Conservation (phyloP, 2,888 invertebrate species). For the Standfussiana lucernea region DNA sequence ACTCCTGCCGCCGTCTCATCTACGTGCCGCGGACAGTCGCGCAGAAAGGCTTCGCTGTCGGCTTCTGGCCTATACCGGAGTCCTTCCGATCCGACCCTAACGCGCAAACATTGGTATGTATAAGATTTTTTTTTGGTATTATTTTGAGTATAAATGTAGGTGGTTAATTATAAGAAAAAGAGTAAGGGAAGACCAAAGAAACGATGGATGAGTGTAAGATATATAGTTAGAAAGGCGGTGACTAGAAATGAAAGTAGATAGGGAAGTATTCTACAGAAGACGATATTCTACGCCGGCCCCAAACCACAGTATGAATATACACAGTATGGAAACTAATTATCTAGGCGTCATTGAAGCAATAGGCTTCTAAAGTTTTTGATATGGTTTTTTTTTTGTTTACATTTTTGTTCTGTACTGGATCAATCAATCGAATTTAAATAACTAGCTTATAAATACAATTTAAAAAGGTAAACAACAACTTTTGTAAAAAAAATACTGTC, state of each 20-base stretch:
- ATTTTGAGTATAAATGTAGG: background rate
- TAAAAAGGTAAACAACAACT: no score
- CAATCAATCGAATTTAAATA: no score
- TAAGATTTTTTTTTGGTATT: background rate
- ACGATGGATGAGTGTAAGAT: background rate
- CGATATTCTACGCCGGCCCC: background rate
- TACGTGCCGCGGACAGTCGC: slow-evolving; percentile 97
- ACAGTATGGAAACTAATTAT: no score
- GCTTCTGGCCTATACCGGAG: slow-evolving; percentile 99
- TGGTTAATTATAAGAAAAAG: background rate
- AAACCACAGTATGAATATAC: no score
- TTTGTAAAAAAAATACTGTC: no score
- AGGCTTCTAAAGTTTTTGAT: no score
- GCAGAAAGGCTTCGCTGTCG: slow-evolving; percentile 97
- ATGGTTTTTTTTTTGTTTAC: no score
- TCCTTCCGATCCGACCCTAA: slow-evolving; percentile 99
- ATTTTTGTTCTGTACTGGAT: no score
- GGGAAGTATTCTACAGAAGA: background rate
- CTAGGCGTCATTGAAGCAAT: no score
- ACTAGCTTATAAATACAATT: no score
- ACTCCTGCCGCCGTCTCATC: slow-evolving; percentile 96
- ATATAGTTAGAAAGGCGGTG: background rate
- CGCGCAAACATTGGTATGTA: slow-evolving; percentile 94
- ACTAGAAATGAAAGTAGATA: background rate
- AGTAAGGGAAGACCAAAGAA: background rate